Percentiles rank a stretch among this genome's conserved stretches.
phyloP scores from a whole-genome alignment of 2,113 vertebrate species.

The Phasianus colchicus region DNA sequence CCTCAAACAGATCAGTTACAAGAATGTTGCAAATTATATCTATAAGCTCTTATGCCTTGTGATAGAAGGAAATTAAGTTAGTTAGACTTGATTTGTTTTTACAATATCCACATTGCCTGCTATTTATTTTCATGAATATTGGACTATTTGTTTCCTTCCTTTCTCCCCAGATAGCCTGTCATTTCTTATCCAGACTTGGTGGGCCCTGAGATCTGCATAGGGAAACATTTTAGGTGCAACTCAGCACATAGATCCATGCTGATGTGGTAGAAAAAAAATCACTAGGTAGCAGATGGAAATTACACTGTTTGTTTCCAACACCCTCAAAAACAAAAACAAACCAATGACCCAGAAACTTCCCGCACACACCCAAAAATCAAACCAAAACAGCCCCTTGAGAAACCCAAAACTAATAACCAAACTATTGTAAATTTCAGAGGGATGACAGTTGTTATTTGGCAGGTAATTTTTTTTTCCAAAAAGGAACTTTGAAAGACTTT shows the following conservation, averaged over 20 bases:
- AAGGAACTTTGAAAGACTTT: background rate
- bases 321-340: background rate
- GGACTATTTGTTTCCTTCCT: background rate
- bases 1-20: background rate
- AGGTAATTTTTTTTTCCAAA: background rate
- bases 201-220: background rate
- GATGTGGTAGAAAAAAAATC: background rate
- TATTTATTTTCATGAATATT: background rate
- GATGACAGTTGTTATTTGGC: background rate
- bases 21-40: background rate
- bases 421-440: background rate
- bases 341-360: background rate
- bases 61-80: background rate
- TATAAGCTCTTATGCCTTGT: background rate
- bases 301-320: background rate
- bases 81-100: background rate
- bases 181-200: background rate
- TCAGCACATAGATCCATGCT: background rate
- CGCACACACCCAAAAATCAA: too few relatives aligned
- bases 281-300: constrained; percentile 1
- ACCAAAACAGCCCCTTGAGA: too few relatives aligned
- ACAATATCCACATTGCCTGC: background rate
- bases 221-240: background rate
- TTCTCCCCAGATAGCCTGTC: background rate
- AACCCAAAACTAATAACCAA: background rate